These are phyloP conservation scores for Athene noctua DNA, from an alignment of 2,113 vertebrate genomes.

Conservation along the genomic window DNA sequence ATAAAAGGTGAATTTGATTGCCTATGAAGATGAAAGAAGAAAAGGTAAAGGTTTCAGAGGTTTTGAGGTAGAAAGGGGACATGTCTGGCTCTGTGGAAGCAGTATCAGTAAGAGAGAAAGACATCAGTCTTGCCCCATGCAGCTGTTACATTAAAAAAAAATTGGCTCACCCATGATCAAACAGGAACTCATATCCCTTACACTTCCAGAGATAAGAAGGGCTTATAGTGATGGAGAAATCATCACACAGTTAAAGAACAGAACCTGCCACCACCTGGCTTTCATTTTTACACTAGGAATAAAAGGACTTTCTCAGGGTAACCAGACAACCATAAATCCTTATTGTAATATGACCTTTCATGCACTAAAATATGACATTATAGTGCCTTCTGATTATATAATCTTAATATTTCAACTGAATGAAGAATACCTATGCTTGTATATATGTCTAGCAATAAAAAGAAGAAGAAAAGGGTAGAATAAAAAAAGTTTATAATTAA, in stretches of 20 bases:
- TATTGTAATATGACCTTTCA: neutral
- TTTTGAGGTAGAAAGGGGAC: neutral
- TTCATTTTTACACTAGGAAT: neutral
- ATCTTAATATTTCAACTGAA: neutral
- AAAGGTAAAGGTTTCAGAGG: neutral
- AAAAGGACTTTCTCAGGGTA: neutral
- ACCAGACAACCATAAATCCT: neutral
- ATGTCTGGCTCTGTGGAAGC: neutral
- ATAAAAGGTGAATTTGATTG: neutral
- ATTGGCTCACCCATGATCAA: neutral
- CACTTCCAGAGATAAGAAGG: neutral
- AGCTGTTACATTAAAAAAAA: neutral
- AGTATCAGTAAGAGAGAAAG: neutral
- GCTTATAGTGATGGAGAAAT: neutral
- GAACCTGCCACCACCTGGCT: neutral
- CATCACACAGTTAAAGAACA: neutral
- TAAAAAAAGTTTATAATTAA: neutral
- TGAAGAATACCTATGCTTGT: neutral
- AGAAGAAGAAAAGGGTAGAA: neutral
- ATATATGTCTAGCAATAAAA: neutral
- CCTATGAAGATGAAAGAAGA: neutral
- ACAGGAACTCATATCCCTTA: neutral
- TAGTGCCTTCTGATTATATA: neutral
- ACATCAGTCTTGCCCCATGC: neutral
- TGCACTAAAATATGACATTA: neutral